A percentile compares a stretch with the other conserved stretches of the same genome.
These are phyloP conservation scores for Acanthis flammea DNA, from an alignment of 2,797 vertebrate genomes.

Conservation along the genomic window DNA sequence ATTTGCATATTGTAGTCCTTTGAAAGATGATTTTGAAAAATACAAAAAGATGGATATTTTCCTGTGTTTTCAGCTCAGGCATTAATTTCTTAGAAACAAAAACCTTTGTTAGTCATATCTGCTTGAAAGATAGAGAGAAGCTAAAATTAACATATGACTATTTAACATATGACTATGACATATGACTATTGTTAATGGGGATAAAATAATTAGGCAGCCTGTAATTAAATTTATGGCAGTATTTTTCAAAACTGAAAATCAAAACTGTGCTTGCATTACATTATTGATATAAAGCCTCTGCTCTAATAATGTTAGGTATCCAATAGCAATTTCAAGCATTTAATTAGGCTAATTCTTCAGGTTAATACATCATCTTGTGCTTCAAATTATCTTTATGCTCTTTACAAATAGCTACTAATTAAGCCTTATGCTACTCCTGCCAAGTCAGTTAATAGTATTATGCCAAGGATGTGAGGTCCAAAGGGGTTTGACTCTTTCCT, in stretches of 20 bases:
- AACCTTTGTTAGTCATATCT: not conserved
- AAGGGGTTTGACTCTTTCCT: not conserved
- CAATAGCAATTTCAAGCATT: not conserved
- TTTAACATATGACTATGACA: not conserved
- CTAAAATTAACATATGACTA: not conserved
- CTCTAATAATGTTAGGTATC: not conserved
- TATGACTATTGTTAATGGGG: not conserved
- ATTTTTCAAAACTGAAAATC: not conserved
- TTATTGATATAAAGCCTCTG: not conserved
- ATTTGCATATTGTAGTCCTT: not conserved
- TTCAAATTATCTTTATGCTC: slow-evolving; percentile 2
- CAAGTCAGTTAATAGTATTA: not conserved
- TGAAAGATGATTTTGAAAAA: not conserved
- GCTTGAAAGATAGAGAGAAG: not conserved
- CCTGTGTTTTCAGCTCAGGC: not conserved
- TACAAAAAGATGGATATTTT: not conserved
- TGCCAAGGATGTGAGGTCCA: not conserved
- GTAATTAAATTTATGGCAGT: not conserved
- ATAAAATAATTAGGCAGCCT: not conserved
- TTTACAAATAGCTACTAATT: slow-evolving; percentile 14
- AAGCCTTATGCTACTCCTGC: not conserved
- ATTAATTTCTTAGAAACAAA: not conserved
- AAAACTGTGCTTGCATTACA: not conserved
- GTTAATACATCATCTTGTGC: slow-evolving; percentile 1
- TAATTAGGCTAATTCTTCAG: slow-evolving; percentile 8